Base-by-base conservation (phyloP, 2,888 invertebrate species). In the Erebia palarica region DNA sequence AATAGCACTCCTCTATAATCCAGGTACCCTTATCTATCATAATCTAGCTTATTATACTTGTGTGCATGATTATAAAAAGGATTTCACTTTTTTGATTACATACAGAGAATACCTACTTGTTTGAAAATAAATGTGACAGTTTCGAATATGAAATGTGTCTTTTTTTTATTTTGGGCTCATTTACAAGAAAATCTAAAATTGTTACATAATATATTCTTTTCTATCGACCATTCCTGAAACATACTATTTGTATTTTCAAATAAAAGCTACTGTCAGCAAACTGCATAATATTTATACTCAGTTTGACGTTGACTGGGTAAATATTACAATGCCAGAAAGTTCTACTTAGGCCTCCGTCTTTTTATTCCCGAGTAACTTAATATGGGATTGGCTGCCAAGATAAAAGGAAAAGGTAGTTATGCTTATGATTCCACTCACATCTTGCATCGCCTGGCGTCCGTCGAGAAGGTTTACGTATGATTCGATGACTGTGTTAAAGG, bases 1-100 rank as follows among this genome's bases (percentile, higher is more conserved):
- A 86, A 85, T 77, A 77, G 73, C 75, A 75, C 72, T 44, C 11
- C 71, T 71, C 70, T 67, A 74, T 69, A 76, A 73, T 73, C 71
- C 70, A 72, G 75, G 64, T 73, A 74, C 65, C 55, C 70, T n/a
- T n/a, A n/a, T n/a, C n/a, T n/a, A n/a, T n/a, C n/a, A n/a, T n/a
- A n/a, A n/a, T n/a, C n/a, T 63, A 69, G 65, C 53, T 69, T 73
- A 70, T 63, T 47, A 71, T 64, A 66, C 44, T 14, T 59, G 13
- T 66, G 59, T 47, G 69, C 21, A 42, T 51, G 49, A n/a, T 51
- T 13, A 42, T 53, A 36, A 53, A 53, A n/a, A 53, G 49, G n/a
- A 65, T 49, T 63, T 49, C 14, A 49, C 0, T 44, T 44, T 18
- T 7, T 57, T 57, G 13, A 4, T 21, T 18, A 57, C 10, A 57